Percentiles rank a stretch among this genome's conserved stretches.
Evolutionary conservation across 2,113 vertebrate genomes (phyloP).

Genomic region (Salminus brasiliensis): DNA sequence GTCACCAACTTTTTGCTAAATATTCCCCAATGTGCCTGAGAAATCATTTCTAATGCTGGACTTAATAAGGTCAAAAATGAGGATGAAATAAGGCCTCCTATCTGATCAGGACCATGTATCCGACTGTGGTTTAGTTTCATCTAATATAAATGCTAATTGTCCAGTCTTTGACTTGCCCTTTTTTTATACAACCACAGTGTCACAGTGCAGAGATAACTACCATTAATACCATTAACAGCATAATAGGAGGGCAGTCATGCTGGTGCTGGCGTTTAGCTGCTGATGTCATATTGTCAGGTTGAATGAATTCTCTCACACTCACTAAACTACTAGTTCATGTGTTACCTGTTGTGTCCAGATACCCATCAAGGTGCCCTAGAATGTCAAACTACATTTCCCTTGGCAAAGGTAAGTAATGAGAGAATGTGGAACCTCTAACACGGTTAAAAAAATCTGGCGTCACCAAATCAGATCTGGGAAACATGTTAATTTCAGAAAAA

Average conservation of each 20-base stretch:
- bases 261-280: background rate
- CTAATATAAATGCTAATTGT: conserved; percentile 6
- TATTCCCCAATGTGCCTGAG: background rate
- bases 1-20: background rate
- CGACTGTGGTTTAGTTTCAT: background rate
- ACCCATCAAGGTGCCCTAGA: too few relatives aligned
- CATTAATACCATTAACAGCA: background rate
- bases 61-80: background rate
- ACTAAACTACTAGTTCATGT: too few relatives aligned
- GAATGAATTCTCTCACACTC: too few relatives aligned
- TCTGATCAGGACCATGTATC: background rate
- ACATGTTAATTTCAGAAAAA: too few relatives aligned
- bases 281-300: background rate
- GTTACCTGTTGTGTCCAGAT: too few relatives aligned
- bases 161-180: background rate
- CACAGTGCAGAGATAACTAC: background rate
- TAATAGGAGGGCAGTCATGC: background rate
- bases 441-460: too few relatives aligned
- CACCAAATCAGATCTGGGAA: too few relatives aligned
- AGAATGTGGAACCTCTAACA: too few relatives aligned
- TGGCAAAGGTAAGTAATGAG: too few relatives aligned
- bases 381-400: too few relatives aligned
- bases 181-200: background rate
- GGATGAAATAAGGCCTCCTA: background rate
- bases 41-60: background rate